Evolutionary conservation across 2,888 invertebrate genomes (phyloP), one percentile per base, ranked within the genome.

Genomic region (Drosophila longiperda): DNA sequence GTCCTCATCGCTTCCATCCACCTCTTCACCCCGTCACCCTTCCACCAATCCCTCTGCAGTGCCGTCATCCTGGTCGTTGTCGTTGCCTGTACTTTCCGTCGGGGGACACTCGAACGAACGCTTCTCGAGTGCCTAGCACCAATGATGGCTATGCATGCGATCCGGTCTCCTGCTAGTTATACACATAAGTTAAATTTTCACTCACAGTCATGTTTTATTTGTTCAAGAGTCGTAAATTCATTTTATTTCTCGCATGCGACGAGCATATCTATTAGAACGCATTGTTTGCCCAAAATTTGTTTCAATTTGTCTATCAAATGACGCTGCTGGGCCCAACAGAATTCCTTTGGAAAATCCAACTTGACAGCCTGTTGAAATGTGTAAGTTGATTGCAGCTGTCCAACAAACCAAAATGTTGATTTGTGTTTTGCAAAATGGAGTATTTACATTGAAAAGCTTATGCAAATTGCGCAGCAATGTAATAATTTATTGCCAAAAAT

Each of bases 201-300:
- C 66, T 83, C 78, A 72, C 70, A 73, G 59, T 73, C 65, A 55
- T 69, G 81, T 78, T 80, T 88, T 88, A 83, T 85, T 88, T 74
- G 78, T 50, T 71, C 66, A 54, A 71, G 60, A 66, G 80, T 83
- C 83, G 73, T 84, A 84, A 84, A 86, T 87, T 85, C 82, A 87
- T 83, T 87, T 73, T 52, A 74, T 54, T 75, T 50, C 50, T 66
- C 42, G 73, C 73, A 71, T 78, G 79, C 78, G 42, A 66, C 54
- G 49, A 53, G 63, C 74, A 73, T 78, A 78, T 80, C 78, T 81
- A 82, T 80, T 78, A 80, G 63, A 68, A 67, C 61, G 69, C 76
- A 80, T 74, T 81, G 81, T 71, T 72, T 81, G 78, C 34, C 8
- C 64, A 72, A 73, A 70, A 73, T 52, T 54, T 72, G 64, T 69